Evolutionary conservation across 2,797 vertebrate genomes (phyloP).

Genomic region (Taenioides sp.): DNA sequence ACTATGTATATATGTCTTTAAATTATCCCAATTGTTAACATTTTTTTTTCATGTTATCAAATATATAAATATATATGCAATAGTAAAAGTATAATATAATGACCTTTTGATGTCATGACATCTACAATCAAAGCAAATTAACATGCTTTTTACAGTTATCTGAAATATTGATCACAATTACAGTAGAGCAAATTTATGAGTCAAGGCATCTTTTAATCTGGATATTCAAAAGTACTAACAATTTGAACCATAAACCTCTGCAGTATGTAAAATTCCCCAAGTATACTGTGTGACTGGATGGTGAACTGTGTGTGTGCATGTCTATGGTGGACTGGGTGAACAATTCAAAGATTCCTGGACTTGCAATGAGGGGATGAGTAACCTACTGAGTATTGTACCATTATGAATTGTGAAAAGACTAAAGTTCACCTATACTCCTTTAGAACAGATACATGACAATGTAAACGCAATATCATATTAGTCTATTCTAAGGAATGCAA

Average conservation of each 20-base stretch:
- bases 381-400: constrained; percentile 74
- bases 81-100: not conserved
- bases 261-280: constrained; percentile 21
- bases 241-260: constrained; percentile 16
- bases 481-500: constrained; percentile 87
- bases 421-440: constrained; percentile 82
- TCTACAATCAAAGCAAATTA: not conserved
- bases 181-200: not conserved
- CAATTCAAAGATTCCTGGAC: constrained; percentile 39
- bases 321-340: constrained; percentile 24
- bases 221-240: constrained; percentile 1
- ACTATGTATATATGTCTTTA: constrained; percentile 1
- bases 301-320: constrained; percentile 16
- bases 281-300: constrained; percentile 19
- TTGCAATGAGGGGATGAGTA: constrained; percentile 63
- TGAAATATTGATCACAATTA: not conserved
- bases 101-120: constrained; percentile 1
- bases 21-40: not conserved
- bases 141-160: too few species aligned
- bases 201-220: not conserved
- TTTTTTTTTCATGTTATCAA: not conserved
- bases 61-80: not conserved
- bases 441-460: constrained; percentile 83
- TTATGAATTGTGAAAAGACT: constrained; percentile 76
- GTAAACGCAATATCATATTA: constrained; percentile 87